Percentiles rank a stretch among this genome's conserved stretches.
Conservation (phyloP, 2,888 invertebrate species). For the Panzeria rudis region DNA sequence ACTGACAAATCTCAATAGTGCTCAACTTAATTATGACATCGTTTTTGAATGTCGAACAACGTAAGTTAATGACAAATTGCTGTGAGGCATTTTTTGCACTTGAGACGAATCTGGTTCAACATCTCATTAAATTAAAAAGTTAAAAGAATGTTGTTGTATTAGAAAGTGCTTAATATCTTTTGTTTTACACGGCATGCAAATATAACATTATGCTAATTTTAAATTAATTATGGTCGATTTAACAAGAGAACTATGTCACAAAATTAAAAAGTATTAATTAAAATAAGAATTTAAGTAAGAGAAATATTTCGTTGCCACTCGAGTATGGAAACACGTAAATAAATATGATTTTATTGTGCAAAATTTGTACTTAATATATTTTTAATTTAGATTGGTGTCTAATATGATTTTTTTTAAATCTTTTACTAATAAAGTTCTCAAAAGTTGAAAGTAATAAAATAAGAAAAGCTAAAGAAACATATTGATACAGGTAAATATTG, state of each 20-base stretch:
- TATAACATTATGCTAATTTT: slow-evolving; percentile 10
- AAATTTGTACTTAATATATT: too few relatives aligned
- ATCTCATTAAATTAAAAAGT: background rate
- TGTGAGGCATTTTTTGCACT: background rate
- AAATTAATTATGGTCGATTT: background rate
- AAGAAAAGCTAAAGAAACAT: too few relatives aligned
- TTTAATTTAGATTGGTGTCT: too few relatives aligned
- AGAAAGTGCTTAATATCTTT: slow-evolving; percentile 22
- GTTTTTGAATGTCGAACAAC: slow-evolving; percentile 80
- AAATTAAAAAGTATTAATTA: background rate
- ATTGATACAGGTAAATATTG: too few relatives aligned
- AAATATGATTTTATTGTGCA: too few relatives aligned
- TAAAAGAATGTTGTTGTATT: slow-evolving; percentile 7
- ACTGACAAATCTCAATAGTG: slow-evolving; percentile 77
- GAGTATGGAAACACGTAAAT: too few relatives aligned
- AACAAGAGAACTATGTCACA: background rate
- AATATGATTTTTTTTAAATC: too few relatives aligned
- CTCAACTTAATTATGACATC: slow-evolving; percentile 79
- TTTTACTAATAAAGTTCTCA: too few relatives aligned
- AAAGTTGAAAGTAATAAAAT: too few relatives aligned
- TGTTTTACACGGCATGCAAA: slow-evolving; percentile 14
- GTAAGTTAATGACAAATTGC: slow-evolving; percentile 74
- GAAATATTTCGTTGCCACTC: too few relatives aligned
- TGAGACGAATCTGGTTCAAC: background rate
- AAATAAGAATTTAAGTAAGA: too few relatives aligned